These are phyloP conservation scores for Goniozus legneri DNA, from an alignment of 1,140 invertebrate genomes.

Conservation along the genomic window DNA sequence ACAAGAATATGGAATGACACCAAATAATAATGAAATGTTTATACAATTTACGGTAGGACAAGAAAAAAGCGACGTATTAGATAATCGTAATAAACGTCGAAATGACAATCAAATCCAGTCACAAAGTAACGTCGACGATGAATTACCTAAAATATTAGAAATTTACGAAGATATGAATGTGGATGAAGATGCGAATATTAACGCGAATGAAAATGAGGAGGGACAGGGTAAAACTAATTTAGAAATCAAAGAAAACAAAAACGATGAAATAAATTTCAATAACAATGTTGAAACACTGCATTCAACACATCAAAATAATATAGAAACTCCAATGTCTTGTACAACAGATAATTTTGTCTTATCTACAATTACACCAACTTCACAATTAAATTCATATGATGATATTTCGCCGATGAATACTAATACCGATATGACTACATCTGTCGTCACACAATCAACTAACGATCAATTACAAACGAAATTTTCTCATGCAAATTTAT, in stretches of 20 bases:
- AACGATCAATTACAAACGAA: slow-evolving; percentile 9
- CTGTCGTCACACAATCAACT: slow-evolving; percentile 8
- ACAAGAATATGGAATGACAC: slow-evolving; percentile 37
- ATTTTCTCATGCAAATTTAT: slow-evolving; percentile 21
- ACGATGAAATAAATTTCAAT: slow-evolving; percentile 5
- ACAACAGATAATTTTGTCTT: slow-evolving; percentile 43
- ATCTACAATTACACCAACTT: slow-evolving; percentile 33
- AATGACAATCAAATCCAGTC: slow-evolving; percentile 2
- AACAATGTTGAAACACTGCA: not conserved
- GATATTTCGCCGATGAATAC: slow-evolving; percentile 19
- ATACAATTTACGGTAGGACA: slow-evolving; percentile 7
- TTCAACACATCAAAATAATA: slow-evolving; percentile 5
- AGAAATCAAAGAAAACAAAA: slow-evolving; percentile 4
- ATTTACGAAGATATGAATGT: not conserved
- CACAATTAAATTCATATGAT: slow-evolving; percentile 33
- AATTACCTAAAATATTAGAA: not conserved
- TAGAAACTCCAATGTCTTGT: slow-evolving; percentile 47
- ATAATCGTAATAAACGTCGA: not conserved
- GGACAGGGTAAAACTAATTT: not conserved
- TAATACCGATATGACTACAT: slow-evolving; percentile 1
- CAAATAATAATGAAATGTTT: slow-evolving; percentile 36
- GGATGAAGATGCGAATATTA: not conserved
- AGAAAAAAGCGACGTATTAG: not conserved
- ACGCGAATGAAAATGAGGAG: not conserved
- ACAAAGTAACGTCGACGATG: slow-evolving; percentile 2